Base-by-base conservation (phyloP, 1,140 invertebrate species). In the Pogonomyrmex barbatus region DNA sequence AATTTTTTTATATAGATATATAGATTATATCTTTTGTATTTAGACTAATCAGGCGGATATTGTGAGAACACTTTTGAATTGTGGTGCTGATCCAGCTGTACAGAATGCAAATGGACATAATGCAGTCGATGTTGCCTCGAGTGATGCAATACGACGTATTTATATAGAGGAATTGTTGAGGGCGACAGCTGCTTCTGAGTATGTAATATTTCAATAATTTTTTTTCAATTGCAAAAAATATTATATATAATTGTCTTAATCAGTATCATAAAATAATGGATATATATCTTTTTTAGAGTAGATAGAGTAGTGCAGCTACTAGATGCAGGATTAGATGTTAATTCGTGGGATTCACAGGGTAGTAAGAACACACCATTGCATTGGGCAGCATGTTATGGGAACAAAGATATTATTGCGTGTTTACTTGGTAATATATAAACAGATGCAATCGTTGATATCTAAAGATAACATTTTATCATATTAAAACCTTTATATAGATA, bases 101-200 rank as follows among this genome's bases (percentile, higher is more conserved):
- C 95, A 95, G 79, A 96, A 97, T 93, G 93, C 92, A 54, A 93
- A 96, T 65, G 96, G 96, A 8, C 94, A 95, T 83, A 96, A 96
- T 87, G 94, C 96, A 17, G 93, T 96, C 63, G 96, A 97, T 84
- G 89, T 96, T 9, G 95, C 95, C 52, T 90, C 94, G 0, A 95
- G 94, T 77, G 95, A 96, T 33, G 93, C 94, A 77, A 96, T 97
- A 86, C 94, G 94, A 63, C 95, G 95, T 75, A 96, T 96, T 71
- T 97, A 96, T 89, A 95, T 96, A 62, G 96, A 97, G 88, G 96
- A 97, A 92, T 92, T 97, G 42, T 93, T 97, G 47, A 95, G 96
- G 92, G 96, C 96, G 36, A 96, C 96, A 68, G 96, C 96, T 81
- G 96, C 96, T 86, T 96, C 96, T 24, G 96, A 97, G 96, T 97